Evolutionary conservation across 2,888 invertebrate species (phyloP).

Genomic region (Noctuana brunneofusca): DNA sequence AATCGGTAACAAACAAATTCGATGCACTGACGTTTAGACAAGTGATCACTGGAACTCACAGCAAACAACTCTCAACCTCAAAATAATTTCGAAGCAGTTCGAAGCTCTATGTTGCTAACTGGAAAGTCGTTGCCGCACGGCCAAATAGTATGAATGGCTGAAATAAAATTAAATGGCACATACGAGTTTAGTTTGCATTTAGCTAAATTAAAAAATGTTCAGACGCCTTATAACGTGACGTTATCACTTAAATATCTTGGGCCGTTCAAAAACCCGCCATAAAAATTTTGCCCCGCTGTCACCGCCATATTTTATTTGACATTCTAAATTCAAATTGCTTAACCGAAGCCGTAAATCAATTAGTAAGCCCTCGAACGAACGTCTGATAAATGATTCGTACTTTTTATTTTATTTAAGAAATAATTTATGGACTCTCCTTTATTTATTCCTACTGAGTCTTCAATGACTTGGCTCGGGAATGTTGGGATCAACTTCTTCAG

Average conservation of each 20-base stretch:
- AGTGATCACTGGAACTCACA: not conserved
- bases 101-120: too few species aligned
- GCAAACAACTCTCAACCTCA: not conserved
- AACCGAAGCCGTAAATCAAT: conserved; percentile 32
- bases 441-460: conserved; percentile 14
- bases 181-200: too few species aligned
- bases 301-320: conserved; percentile 37
- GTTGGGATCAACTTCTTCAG: not conserved
- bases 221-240: not conserved
- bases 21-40: not conserved
- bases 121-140: too few species aligned
- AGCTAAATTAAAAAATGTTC: not conserved
- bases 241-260: not conserved
- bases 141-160: too few species aligned
- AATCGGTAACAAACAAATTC: not conserved
- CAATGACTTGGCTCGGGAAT: conserved; percentile 1
- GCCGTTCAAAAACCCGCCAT: conserved; percentile 15
- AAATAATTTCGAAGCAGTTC: not conserved
- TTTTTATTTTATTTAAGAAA: conserved; percentile 27
- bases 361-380: conserved; percentile 16
- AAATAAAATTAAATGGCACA: not conserved
- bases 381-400: conserved; percentile 23
- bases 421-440: conserved; percentile 27
- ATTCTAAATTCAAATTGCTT: conserved; percentile 43
- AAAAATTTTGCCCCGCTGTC: conserved; percentile 20